These are phyloP conservation scores for Cheilosia vernalis DNA, from an alignment of 2,888 invertebrate species.

Conservation along the genomic window DNA sequence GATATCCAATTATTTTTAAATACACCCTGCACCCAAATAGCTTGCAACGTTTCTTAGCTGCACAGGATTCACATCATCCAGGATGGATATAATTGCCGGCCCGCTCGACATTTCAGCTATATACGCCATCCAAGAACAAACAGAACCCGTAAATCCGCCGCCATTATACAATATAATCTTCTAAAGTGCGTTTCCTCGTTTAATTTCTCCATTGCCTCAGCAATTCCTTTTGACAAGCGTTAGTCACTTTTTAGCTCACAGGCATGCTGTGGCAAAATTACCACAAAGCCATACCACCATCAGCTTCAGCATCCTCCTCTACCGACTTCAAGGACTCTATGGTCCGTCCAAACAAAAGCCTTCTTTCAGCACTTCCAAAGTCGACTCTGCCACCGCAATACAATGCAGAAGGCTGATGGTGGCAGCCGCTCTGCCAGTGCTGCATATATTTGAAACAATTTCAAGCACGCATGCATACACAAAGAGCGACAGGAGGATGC, in stretches of 20 bases:
- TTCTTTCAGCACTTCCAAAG: conserved; percentile 20
- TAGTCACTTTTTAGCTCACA: conserved; percentile 22
- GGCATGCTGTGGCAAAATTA: conserved; percentile 27
- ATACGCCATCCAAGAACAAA: background rate
- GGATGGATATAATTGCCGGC: no score
- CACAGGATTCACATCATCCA: no score
- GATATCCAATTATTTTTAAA: no score
- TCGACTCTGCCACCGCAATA: conserved; percentile 5
- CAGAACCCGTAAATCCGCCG: background rate
- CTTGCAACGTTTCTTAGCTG: no score
- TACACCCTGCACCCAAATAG: no score
- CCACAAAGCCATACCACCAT: conserved; percentile 33
- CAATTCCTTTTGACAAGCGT: conserved; percentile 18
- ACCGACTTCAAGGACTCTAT: conserved; percentile 16
- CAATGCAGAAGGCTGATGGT: conserved; percentile 15
- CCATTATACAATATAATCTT: conserved; percentile 7
- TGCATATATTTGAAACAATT: conserved; percentile 45
- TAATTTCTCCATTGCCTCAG: conserved; percentile 2
- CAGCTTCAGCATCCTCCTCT: background rate
- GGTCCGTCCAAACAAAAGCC: conserved; percentile 6
- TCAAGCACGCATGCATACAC: conserved; percentile 45
- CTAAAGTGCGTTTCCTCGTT: conserved; percentile 4
- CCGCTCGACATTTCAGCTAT: background rate
- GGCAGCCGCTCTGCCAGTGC: background rate
- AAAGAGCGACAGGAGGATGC: background rate